phyloP scores from a whole-genome alignment of 2,888 invertebrate genomes.

The Nebria brevicollis region DNA sequence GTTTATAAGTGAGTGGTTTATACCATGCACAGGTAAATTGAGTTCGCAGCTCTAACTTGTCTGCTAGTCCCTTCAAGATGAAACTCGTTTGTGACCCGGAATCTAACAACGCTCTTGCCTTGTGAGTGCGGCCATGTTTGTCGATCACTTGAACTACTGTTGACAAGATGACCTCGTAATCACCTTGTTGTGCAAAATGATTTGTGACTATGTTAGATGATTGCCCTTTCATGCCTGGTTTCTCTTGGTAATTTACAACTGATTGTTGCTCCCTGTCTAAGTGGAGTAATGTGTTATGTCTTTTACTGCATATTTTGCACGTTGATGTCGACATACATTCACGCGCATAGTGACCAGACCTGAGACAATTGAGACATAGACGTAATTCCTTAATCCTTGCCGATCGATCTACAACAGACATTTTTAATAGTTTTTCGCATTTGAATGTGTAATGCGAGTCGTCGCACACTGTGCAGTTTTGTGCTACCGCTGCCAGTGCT shows the following conservation, averaged over 20 bases:
- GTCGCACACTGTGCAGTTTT: not conserved
- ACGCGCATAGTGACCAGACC: not conserved
- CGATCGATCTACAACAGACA: not conserved
- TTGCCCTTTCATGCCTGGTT: not conserved
- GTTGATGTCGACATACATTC: not conserved
- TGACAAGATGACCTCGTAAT: not conserved
- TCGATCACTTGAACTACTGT: not conserved
- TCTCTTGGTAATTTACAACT: not conserved
- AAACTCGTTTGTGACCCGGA: no score
- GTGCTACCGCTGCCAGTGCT: not conserved
- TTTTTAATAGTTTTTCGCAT: not conserved
- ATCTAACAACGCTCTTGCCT: conserved; percentile 3
- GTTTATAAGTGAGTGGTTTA: conserved; percentile 4
- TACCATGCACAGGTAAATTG: not conserved
- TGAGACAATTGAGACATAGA: conserved; percentile 9
- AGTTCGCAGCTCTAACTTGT: not conserved
- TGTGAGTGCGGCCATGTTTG: not conserved
- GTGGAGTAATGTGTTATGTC: conserved; percentile 10
- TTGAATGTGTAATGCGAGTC: not conserved
- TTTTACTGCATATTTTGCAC: conserved; percentile 4
- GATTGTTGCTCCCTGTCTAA: not conserved
- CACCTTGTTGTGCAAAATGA: not conserved
- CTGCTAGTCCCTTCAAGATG: not conserved
- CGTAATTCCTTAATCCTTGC: not conserved
- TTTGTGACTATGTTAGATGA: not conserved